These are phyloP conservation scores for Liopterus haemorrhoidalis DNA, from an alignment of 2,888 invertebrate species.

Conservation along the genomic window DNA sequence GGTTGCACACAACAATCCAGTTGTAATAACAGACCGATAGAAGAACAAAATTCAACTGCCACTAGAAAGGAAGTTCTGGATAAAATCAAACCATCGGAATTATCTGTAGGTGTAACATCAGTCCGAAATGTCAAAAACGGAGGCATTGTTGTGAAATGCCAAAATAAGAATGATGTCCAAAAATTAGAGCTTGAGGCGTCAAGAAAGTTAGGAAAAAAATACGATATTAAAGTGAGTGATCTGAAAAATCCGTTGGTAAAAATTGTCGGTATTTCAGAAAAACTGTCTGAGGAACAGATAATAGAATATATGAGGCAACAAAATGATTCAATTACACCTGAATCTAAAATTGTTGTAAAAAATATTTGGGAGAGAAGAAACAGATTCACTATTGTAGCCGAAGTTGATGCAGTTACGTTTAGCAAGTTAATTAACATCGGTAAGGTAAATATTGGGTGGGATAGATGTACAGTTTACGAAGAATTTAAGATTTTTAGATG, in stretches of 20 bases:
- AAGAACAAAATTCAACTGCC: neutral
- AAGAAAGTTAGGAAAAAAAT: slow-evolving; percentile 5
- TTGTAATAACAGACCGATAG: slow-evolving; percentile 3
- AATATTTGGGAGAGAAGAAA: too few relatives aligned
- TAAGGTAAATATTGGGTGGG: slow-evolving; percentile 9
- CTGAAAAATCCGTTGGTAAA: slow-evolving; percentile 5
- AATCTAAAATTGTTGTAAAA: too few relatives aligned
- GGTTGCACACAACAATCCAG: neutral
- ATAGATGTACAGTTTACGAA: slow-evolving; percentile 10
- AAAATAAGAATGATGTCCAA: neutral
- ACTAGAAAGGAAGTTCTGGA: slow-evolving; percentile 3
- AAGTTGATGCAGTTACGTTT: slow-evolving; percentile 2
- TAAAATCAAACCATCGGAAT: neutral
- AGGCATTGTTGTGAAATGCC: neutral
- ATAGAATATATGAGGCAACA: too few relatives aligned
- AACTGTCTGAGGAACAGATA: neutral
- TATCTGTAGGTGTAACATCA: neutral
- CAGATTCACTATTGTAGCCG: too few relatives aligned
- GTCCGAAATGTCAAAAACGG: neutral
- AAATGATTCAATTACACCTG: too few relatives aligned
- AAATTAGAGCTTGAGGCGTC: neutral
- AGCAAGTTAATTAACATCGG: neutral
- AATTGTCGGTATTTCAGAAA: slow-evolving; percentile 3
- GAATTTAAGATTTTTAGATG: slow-evolving; percentile 5
- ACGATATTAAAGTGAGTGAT: slow-evolving; percentile 1